These are phyloP conservation scores for Fabriciana adippe DNA, from an alignment of 2,888 invertebrate genomes.

Conservation along the genomic window DNA sequence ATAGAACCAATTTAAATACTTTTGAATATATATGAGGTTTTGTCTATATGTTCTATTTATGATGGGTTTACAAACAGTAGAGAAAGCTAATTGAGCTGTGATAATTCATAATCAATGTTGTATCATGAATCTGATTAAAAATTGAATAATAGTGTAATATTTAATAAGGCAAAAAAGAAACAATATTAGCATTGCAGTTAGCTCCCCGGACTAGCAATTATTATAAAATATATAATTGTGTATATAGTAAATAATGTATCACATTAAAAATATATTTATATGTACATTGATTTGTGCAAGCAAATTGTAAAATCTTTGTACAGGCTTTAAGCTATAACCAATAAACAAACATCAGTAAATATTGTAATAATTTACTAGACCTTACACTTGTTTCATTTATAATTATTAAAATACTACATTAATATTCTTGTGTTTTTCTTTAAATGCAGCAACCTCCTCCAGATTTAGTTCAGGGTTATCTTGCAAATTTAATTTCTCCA, in stretches of 20 bases:
- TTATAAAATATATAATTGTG: slow-evolving; percentile 2
- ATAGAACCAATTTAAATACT: no score
- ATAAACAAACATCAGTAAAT: slow-evolving; percentile 1
- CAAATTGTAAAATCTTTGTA: not conserved
- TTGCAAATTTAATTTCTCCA: slow-evolving; percentile 73
- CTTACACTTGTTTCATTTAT: not conserved
- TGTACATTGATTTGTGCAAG: slow-evolving; percentile 9
- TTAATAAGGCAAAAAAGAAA: not conserved
- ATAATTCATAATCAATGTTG: no score
- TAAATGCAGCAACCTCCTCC: slow-evolving; percentile 60
- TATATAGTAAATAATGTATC: slow-evolving; percentile 2
- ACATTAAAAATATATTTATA: not conserved
- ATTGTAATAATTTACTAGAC: slow-evolving; percentile 12
- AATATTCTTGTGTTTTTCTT: slow-evolving; percentile 50
- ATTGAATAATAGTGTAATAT: slow-evolving; percentile 6
- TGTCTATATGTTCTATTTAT: no score
- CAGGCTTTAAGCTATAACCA: not conserved
- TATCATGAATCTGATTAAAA: not conserved
- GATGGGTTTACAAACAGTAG: no score
- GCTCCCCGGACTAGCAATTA: not conserved
- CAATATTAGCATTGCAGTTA: not conserved
- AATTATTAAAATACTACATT: slow-evolving; percentile 54
- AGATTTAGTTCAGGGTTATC: slow-evolving; percentile 65
- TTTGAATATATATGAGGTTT: no score
- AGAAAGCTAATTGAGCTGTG: no score